phyloP scores from a whole-genome alignment of 1,140 invertebrate genomes.

The Magallana angulata region DNA sequence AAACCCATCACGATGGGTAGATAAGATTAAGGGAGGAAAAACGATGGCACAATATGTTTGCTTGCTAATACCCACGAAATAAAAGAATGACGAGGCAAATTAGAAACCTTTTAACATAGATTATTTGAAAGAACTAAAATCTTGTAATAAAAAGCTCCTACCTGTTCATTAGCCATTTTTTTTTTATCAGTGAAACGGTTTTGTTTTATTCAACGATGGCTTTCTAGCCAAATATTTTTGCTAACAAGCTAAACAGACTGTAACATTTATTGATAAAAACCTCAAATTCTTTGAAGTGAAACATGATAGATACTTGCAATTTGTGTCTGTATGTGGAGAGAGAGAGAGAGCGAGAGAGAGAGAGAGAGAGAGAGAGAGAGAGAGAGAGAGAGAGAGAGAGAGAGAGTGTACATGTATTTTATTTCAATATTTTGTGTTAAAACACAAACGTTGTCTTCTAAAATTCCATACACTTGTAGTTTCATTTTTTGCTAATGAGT shows the following conservation, averaged over 20 bases:
- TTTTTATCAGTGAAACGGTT: slow-evolving; percentile 1
- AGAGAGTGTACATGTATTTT: no score
- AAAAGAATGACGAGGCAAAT: not conserved
- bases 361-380: no score
- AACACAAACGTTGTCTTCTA: no score
- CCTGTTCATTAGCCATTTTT: not conserved
- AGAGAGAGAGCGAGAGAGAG: no score
- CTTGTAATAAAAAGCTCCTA: not conserved
- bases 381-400: no score
- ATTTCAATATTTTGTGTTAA: no score
- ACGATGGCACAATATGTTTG: not conserved
- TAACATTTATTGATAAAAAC: not conserved
- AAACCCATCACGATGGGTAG: not conserved
- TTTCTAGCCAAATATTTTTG: not conserved
- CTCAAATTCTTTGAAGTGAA: not conserved
- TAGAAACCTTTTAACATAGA: slow-evolving; percentile 9
- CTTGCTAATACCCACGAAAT: not conserved
- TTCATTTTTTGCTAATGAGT: no score
- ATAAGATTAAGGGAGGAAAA: not conserved
- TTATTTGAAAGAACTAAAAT: slow-evolving; percentile 4
- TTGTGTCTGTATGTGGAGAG: no score
- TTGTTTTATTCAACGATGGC: not conserved
- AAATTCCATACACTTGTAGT: no score
- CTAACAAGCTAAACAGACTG: not conserved
- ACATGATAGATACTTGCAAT: not conserved